A percentile compares a stretch with the other conserved stretches of the same genome.
These are phyloP conservation scores for Spodoptera litura DNA, from an alignment of 1,140 invertebrate species.

Conservation along the genomic window DNA sequence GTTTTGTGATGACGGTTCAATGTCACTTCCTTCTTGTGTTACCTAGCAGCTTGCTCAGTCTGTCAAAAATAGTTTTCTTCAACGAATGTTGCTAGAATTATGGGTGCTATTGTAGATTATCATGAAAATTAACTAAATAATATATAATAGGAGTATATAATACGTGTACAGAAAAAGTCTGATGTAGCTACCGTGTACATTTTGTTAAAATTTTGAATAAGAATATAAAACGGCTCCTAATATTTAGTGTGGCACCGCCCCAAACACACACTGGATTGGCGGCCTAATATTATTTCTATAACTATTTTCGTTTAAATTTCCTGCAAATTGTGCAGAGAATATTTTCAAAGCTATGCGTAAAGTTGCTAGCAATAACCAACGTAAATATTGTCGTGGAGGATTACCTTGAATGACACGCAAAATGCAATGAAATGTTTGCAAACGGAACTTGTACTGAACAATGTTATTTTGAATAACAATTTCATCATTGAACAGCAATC, in stretches of 20 bases:
- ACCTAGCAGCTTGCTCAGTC: neutral
- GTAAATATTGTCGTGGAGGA: too few relatives aligned
- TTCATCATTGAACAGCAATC: too few relatives aligned
- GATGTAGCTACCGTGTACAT: too few relatives aligned
- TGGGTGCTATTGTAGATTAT: neutral
- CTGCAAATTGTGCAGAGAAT: slow-evolving; percentile 20
- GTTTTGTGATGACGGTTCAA: neutral
- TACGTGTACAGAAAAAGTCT: too few relatives aligned
- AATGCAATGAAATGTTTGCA: too few relatives aligned
- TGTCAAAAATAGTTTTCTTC: neutral
- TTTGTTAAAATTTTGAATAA: too few relatives aligned
- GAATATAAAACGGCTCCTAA: neutral
- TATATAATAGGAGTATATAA: neutral
- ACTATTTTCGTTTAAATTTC: slow-evolving; percentile 17
- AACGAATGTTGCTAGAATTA: neutral
- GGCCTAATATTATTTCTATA: slow-evolving; percentile 21
- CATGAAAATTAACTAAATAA: too few relatives aligned
- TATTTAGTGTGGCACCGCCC: neutral
- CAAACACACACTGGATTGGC: neutral
- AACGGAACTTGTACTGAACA: too few relatives aligned
- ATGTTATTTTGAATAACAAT: too few relatives aligned
- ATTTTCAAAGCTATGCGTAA: neutral
- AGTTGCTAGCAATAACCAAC: neutral
- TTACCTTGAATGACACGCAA: too few relatives aligned
- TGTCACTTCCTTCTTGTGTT: neutral